phyloP scores from a whole-genome alignment of 2,888 invertebrate genomes.

The Nymphalis c-album region DNA sequence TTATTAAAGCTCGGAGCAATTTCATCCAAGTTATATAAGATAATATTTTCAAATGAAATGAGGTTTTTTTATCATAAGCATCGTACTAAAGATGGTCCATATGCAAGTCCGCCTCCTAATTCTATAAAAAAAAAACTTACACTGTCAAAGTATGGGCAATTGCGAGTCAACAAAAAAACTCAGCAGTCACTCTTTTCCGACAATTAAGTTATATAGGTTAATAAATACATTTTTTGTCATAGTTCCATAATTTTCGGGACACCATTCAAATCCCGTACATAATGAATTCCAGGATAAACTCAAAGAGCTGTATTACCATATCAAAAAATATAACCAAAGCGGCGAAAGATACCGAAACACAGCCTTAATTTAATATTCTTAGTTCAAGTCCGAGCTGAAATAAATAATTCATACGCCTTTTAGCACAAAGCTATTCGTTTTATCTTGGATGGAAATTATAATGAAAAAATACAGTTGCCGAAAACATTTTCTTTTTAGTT shows the following conservation, averaged over 20 bases:
- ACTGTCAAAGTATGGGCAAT: no score
- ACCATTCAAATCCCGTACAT: no score
- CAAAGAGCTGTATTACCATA: background rate
- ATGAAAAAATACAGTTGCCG: conserved; percentile 10
- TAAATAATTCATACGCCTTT: conserved; percentile 33
- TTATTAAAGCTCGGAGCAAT: conserved; percentile 25
- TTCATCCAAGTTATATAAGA: conserved; percentile 28
- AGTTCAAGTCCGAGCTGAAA: conserved; percentile 19
- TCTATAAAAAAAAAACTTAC: no score
- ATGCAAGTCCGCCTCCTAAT: no score
- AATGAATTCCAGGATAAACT: no score
- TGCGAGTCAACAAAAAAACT: no score
- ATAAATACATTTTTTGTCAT: no score
- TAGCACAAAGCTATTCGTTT: conserved; percentile 24
- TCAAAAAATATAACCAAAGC: background rate
- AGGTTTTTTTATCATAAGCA: background rate
- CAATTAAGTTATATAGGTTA: no score
- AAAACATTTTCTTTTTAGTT: background rate
- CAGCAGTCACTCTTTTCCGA: no score
- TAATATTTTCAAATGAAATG: conserved; percentile 27
- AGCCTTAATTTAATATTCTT: conserved; percentile 14
- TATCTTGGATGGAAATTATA: conserved; percentile 11
- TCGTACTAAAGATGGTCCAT: background rate
- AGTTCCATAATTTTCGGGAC: no score
- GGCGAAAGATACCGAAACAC: background rate